Evolutionary conservation across 2,113 vertebrate species (phyloP), one percentile per base, ranked within the genome.

Genomic region (Fulmarus glacialis): DNA sequence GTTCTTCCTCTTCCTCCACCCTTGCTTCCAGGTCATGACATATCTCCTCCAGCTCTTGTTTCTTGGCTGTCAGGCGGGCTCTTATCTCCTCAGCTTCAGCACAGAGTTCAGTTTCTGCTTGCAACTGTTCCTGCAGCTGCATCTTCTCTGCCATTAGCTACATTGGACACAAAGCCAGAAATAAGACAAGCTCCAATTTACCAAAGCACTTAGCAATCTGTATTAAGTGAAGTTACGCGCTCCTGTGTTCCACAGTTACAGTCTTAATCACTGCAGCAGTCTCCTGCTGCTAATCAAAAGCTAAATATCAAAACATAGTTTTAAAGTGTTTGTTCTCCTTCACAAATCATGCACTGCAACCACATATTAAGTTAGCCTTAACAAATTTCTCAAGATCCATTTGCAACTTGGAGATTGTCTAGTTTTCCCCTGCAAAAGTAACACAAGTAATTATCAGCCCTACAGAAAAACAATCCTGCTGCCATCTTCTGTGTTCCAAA

Each of bases 81-180:
- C 99, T 98, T 97, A 99, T 99, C 98, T 99, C 99, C 96, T 99
- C 99, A 0, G 99, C 99, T 97, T 99, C 99, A 0, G 99, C 99
- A 20, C 99, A 99, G 52, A 99, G 99, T 45, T 99, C 99, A 0
- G 99, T 99, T 96, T 99, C 99, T 1, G 99, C 99, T 97, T 99
- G 99, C 40, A 99, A 98, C 98, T 99, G 99, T 97, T 99, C 99
- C 97, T 99, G 99, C 52, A 99, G 98, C 84, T 99, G 99, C 98
- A 99, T 50, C 97, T 99, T 99, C 98, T 99, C 99, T 2, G 98
- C 98, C 92, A 96, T 95, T 52, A 99, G 96, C 99, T 99, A 72
- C 29, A 66, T 60, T 34, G 71, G 74, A 91, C 38, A 68, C 26
- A 89, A 13, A 19, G 3, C 4, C 84, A 92, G 40, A 92, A 84